Evolutionary conservation across 1,140 invertebrate species (phyloP).

Genomic region (Bursaphelenchus mucronatus): DNA sequence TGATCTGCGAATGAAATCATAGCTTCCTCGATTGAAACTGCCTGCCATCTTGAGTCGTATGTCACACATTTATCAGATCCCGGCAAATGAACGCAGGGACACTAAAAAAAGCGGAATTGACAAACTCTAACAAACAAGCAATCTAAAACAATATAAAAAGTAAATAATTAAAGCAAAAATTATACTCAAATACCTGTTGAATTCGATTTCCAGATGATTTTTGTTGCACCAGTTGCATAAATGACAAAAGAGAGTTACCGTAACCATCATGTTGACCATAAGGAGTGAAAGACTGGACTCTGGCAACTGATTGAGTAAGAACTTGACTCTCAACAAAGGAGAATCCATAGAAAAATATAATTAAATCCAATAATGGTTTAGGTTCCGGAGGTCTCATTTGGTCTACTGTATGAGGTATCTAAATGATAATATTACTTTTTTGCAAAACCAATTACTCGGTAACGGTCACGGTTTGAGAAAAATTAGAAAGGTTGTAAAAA

Average conservation of each 20-base stretch:
- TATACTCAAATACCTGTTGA: slow-evolving; percentile 38
- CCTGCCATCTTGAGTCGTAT: slow-evolving; percentile 33
- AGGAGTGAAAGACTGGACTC: slow-evolving; percentile 10
- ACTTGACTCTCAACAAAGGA: slow-evolving; percentile 19
- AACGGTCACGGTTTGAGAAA: too few relatives aligned
- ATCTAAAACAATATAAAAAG: slow-evolving; percentile 1
- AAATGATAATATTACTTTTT: too few relatives aligned
- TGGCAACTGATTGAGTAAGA: slow-evolving; percentile 27
- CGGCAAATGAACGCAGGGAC: slow-evolving; percentile 39
- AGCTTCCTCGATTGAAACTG: slow-evolving; percentile 38
- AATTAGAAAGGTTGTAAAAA: too few relatives aligned
- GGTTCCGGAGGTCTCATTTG: too few relatives aligned
- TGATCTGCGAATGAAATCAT: slow-evolving; percentile 47
- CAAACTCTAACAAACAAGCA: too few relatives aligned
- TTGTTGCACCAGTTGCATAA: slow-evolving; percentile 38
- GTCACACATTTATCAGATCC: slow-evolving; percentile 34
- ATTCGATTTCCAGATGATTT: slow-evolving; percentile 29
- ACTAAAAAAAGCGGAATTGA: slow-evolving; percentile 27
- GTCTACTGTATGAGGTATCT: too few relatives aligned
- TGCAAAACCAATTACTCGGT: too few relatives aligned
- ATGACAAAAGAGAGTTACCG: slow-evolving; percentile 22
- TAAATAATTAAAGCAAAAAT: background rate
- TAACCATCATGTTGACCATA: background rate
- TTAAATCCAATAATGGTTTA: too few relatives aligned
- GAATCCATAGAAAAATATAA: too few relatives aligned